A percentile compares a stretch with the other conserved stretches of the same genome.
phyloP scores from a whole-genome alignment of 2,888 invertebrate genomes.

The Brenthis ino region DNA sequence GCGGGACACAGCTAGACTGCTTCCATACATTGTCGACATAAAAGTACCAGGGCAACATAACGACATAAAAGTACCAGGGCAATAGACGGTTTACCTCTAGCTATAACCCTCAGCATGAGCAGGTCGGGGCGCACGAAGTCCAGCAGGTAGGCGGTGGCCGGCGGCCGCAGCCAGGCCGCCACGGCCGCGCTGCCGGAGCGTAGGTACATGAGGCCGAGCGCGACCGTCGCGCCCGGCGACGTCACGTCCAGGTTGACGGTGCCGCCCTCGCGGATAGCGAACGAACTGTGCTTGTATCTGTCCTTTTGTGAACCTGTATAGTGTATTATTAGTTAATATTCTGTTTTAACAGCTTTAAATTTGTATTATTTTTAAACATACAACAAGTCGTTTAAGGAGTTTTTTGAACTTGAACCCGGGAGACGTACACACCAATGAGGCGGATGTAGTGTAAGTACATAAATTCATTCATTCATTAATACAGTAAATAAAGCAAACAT shows the following conservation, averaged over 20 bases:
- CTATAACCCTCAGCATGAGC: constrained; percentile 89
- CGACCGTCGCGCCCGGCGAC: constrained; percentile 96
- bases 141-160: constrained; percentile 93
- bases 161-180: constrained; percentile 95
- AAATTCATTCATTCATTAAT: too few relatives aligned
- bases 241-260: constrained; percentile 97
- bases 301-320: constrained; percentile 89
- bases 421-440: too few relatives aligned
- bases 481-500: too few relatives aligned
- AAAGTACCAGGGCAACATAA: too few relatives aligned
- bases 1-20: too few relatives aligned
- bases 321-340: neutral
- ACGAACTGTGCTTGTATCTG: constrained; percentile 92
- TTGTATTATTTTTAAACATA: too few relatives aligned
- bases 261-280: constrained; percentile 94
- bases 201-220: constrained; percentile 96
- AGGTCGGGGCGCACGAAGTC: constrained; percentile 97
- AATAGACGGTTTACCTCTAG: constrained; percentile 80
- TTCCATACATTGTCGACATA: too few relatives aligned
- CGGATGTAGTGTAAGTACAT: too few relatives aligned
- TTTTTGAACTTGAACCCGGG: too few relatives aligned
- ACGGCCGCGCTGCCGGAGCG: constrained; percentile 92
- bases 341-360: too few relatives aligned
- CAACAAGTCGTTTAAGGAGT: too few relatives aligned
- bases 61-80: too few relatives aligned